Percentiles rank a stretch among this genome's conserved stretches.
Conservation (phyloP, 2,797 vertebrate species). For the Poeciliopsis gracilis region DNA sequence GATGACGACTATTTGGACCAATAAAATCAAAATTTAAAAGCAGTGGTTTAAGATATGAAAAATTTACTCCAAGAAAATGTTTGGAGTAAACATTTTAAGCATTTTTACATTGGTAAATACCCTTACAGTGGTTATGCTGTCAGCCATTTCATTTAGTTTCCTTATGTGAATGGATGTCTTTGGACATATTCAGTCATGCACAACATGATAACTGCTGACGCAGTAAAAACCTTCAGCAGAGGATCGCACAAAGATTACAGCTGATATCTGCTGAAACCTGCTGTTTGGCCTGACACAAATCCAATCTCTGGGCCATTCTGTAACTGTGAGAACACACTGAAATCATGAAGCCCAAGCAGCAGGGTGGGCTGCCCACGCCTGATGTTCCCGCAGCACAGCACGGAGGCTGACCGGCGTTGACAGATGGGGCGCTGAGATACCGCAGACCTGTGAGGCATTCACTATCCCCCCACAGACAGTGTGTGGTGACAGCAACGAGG, state of each 20-base stretch:
- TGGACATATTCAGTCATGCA: conserved; percentile 36
- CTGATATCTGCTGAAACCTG: conserved; percentile 60
- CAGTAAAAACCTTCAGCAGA: conserved; percentile 45
- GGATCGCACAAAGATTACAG: conserved; percentile 52
- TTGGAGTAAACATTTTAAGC: background rate
- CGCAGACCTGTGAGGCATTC: conserved; percentile 41
- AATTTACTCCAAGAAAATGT: background rate
- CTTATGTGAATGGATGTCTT: conserved; percentile 14
- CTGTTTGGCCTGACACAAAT: conserved; percentile 60
- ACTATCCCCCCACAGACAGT: conserved; percentile 40
- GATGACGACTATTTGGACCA: background rate
- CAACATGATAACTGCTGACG: conserved; percentile 45
- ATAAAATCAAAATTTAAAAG: background rate
- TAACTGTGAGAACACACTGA: conserved; percentile 35
- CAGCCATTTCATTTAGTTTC: conserved; percentile 22
- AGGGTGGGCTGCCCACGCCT: conserved; percentile 39
- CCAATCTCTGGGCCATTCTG: conserved; percentile 57
- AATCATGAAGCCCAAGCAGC: conserved; percentile 42
- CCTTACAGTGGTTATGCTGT: conserved; percentile 1
- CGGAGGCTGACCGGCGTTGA: conserved; percentile 55
- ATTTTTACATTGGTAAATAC: background rate
- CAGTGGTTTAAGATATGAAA: background rate
- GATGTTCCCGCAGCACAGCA: conserved; percentile 50
- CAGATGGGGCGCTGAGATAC: conserved; percentile 68
- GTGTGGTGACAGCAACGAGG: conserved; percentile 55